These are phyloP conservation scores for Cerceris rybyensis DNA, from an alignment of 2,888 invertebrate genomes.

Conservation along the genomic window DNA sequence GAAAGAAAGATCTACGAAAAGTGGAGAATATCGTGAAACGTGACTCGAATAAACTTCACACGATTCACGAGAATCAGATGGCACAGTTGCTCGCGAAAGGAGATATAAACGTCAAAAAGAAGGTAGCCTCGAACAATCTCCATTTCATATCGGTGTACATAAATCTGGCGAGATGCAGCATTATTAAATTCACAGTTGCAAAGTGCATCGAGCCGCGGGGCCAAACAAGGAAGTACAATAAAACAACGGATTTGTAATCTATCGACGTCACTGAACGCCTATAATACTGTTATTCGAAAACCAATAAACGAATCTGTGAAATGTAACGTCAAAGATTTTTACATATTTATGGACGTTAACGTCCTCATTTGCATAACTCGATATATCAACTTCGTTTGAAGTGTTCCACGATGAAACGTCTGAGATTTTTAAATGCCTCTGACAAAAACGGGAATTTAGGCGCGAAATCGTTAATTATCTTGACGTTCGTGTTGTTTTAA, in stretches of 20 bases:
- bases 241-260: constrained; percentile 40
- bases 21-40: constrained; percentile 48
- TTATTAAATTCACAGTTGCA: constrained; percentile 49
- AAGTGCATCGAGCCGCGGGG: constrained; percentile 5
- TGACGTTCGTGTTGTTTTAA: no score
- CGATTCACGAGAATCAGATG: constrained; percentile 50
- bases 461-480: no score
- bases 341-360: neutral
- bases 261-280: constrained; percentile 3
- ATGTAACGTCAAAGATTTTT: neutral
- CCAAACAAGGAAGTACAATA: constrained; percentile 36
- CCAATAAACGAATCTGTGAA: neutral
- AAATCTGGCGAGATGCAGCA: constrained; percentile 41
- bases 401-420: neutral
- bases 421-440: neutral
- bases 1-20: constrained; percentile 37
- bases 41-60: constrained; percentile 49
- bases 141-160: constrained; percentile 54
- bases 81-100: constrained; percentile 36
- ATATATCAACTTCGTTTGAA: neutral
- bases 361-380: neutral
- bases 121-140: constrained; percentile 45
- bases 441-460: neutral
- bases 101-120: constrained; percentile 56
- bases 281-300: constrained; percentile 12